Evolutionary conservation across 2,888 invertebrate genomes (phyloP).

Genomic region (Deladenus siricidicola): DNA sequence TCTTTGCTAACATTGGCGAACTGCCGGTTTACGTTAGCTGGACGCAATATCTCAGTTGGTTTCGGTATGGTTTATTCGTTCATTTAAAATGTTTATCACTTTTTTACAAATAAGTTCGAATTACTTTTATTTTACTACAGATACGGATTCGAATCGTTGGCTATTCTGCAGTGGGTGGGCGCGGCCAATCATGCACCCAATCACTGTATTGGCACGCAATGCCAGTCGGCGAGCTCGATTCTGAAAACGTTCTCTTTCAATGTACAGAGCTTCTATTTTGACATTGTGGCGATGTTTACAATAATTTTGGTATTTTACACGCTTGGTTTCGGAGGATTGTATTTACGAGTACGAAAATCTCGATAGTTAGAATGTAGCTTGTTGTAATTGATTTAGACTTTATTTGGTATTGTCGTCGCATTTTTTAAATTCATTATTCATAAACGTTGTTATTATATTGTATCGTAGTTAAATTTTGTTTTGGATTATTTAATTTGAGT

Average conservation of each 20-base stretch:
- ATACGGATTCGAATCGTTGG: slow-evolving; percentile 54
- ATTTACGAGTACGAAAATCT: slow-evolving; percentile 31
- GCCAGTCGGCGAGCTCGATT: slow-evolving; percentile 23
- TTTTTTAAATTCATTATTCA: too few species aligned
- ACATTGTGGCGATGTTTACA: slow-evolving; percentile 36
- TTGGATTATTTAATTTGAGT: too few species aligned
- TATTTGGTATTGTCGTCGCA: too few species aligned
- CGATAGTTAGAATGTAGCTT: too few species aligned
- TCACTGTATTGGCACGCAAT: slow-evolving; percentile 30
- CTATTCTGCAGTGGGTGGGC: slow-evolving; percentile 59
- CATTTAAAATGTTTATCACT: not conserved
- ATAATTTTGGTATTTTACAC: slow-evolving; percentile 43
- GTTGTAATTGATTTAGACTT: too few species aligned
- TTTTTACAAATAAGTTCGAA: not conserved
- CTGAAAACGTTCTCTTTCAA: slow-evolving; percentile 38
- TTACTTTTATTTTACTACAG: slow-evolving; percentile 17
- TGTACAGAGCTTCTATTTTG: slow-evolving; percentile 35
- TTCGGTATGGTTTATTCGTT: too few species aligned
- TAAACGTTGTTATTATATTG: too few species aligned
- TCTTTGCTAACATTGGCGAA: slow-evolving; percentile 51
- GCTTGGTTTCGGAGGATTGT: slow-evolving; percentile 44
- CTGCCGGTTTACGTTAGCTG: slow-evolving; percentile 48
- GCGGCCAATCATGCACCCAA: slow-evolving; percentile 32
- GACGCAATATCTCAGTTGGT: slow-evolving; percentile 34
- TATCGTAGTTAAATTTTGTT: too few species aligned